Percentiles rank a stretch among this genome's conserved stretches.
Conservation (phyloP, 2,113 vertebrate species). For the Parotia lawesii region DNA sequence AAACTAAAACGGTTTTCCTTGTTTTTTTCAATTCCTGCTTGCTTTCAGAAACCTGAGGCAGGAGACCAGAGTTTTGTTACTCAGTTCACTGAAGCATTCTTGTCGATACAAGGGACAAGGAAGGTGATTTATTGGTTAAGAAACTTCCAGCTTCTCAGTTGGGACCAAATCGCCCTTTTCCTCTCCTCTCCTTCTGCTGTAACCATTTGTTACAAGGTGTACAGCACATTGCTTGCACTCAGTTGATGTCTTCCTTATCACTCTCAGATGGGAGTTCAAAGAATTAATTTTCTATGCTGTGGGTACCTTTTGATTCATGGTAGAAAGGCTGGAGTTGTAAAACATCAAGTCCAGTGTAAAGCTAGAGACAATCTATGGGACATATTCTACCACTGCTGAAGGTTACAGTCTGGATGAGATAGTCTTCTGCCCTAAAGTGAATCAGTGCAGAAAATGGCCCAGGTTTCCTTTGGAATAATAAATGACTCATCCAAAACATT, state of each 20-base stretch:
- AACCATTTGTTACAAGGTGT: background rate
- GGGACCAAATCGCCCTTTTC: background rate
- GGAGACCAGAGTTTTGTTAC: background rate
- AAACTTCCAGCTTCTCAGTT: background rate
- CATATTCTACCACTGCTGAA: background rate
- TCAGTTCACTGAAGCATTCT: background rate
- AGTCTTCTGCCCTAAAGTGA: background rate
- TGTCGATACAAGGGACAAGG: background rate
- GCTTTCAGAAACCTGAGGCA: background rate
- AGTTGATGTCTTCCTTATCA: background rate
- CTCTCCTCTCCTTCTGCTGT: background rate
- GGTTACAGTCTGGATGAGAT: background rate
- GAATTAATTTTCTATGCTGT: background rate
- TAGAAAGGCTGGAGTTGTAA: background rate
- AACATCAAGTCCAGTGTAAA: background rate
- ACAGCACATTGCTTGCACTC: accelerated
- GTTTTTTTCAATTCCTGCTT: background rate
- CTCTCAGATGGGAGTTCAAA: background rate
- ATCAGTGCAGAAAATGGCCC: background rate
- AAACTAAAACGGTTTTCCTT: background rate
- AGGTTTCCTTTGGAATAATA: background rate
- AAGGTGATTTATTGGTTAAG: background rate
- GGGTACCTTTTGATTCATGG: background rate
- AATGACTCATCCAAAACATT: background rate
- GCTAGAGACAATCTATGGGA: background rate